phyloP scores from a whole-genome alignment of 2,888 invertebrate genomes.

The Lasioglossum morio region DNA sequence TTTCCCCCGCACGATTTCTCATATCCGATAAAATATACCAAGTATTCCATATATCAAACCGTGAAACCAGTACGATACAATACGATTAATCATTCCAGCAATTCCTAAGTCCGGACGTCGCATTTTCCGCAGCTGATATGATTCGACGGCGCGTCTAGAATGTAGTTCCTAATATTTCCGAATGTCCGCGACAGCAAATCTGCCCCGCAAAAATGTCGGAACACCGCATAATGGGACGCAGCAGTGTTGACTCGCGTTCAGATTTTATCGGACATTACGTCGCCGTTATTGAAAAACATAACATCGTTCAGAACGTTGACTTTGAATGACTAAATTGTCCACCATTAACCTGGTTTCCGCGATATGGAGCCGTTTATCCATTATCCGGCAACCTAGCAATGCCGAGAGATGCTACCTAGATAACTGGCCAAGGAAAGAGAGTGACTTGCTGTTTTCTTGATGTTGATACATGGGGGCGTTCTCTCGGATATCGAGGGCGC shows the following conservation, averaged over 20 bases:
- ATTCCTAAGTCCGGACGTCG: neutral
- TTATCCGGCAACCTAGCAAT: conserved; percentile 52
- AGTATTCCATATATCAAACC: neutral
- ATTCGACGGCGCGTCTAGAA: neutral
- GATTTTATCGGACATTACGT: conserved; percentile 53
- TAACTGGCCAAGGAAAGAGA: conserved; percentile 46
- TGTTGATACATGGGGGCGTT: neutral
- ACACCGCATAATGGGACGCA: neutral
- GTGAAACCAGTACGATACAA: neutral
- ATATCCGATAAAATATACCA: neutral
- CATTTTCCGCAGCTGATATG: neutral
- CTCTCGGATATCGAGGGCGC: neutral
- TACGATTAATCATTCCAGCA: neutral
- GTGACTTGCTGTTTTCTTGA: conserved; percentile 38
- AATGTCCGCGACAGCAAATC: neutral
- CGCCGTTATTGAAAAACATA: conserved; percentile 36
- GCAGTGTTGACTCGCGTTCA: conserved; percentile 25
- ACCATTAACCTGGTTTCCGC: conserved; percentile 69
- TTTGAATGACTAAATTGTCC: conserved; percentile 52
- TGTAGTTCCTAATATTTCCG: neutral
- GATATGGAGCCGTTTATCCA: conserved; percentile 56
- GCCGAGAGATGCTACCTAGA: conserved; percentile 37
- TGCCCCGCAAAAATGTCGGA: neutral
- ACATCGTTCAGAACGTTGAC: conserved; percentile 36
- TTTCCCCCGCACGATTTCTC: neutral